Conservation (phyloP, 2,113 vertebrate genomes). For the Chlamydotis undulata region DNA sequence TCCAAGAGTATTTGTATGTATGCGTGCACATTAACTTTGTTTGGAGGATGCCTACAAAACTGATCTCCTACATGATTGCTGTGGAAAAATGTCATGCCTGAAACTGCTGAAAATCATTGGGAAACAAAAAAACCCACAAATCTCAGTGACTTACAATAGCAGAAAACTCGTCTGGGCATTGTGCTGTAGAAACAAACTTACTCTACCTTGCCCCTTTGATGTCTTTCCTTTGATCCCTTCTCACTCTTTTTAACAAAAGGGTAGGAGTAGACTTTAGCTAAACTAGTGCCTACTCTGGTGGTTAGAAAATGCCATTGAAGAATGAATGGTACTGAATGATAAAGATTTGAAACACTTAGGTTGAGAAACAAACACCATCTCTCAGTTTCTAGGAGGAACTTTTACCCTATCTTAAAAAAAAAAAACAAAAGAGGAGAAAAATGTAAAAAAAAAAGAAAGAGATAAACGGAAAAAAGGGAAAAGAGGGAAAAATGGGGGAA, state of each 20-base stretch:
- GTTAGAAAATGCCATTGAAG: background rate
- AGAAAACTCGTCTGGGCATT: background rate
- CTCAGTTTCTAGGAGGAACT: background rate
- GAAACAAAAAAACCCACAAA: background rate
- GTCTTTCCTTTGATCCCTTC: background rate
- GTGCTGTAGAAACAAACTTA: background rate
- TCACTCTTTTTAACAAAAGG: background rate
- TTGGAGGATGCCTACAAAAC: background rate
- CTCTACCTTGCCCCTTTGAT: background rate
- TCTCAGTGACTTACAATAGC: background rate
- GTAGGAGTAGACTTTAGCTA: background rate
- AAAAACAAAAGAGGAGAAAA: too few relatives aligned
- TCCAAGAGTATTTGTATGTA: background rate
- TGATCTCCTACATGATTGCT: background rate
- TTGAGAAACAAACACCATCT: background rate
- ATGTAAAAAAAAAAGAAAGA: accelerated
- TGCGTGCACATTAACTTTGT: background rate
- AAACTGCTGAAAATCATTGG: background rate
- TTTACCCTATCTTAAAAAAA: background rate
- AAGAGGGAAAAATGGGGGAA: background rate
- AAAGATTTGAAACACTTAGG: background rate
- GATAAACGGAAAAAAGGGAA: too few relatives aligned
- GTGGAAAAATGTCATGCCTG: background rate
- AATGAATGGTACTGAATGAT: background rate
- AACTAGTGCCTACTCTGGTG: background rate